Evolutionary conservation across 2,888 invertebrate genomes (phyloP), one percentile per base, ranked within the genome.

Genomic region (Meteorus cinctellus): DNA sequence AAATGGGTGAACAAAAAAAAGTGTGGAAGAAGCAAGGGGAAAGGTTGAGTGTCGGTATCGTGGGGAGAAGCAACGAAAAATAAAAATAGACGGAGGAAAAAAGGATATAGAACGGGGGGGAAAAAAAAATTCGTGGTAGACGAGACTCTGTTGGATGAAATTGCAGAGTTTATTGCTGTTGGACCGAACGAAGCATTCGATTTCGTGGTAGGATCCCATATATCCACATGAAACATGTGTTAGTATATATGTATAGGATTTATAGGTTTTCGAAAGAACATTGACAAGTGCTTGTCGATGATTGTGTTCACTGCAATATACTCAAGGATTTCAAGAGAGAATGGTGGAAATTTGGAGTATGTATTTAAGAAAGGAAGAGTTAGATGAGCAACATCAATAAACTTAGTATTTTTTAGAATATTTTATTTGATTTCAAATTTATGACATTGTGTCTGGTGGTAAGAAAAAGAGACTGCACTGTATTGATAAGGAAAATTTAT

Each of bases 141-240:
- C 68, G 70, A 60, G 63, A 48, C 63, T 62, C 72, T 69, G 55
- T 19, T 55, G 63, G 48, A 72, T 72, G 72, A 72, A 72, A 72
- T 72, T 72, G 72, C 72, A 27, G 62, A 72, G 62, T 72, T 72
- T 72, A 72, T 72, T 62, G 62, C 48, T 34, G 24, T 19, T 41
- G 36, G 72, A 62, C 63, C 62, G n/a, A 63, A 29, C 19, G 59
- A 60, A 45, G 55, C 36, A 41, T 72, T 63, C 63, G 72, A 29
- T 72, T 72, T 72, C 27, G 45, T 36, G 63, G 36, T 72, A 24
- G 63, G 3, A 48, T 62, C 24, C 10, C 27, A 34, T 19, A 24
- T 29, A 27, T 27, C 27, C 12, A 48, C 19, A 55, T 8, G n/a
- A 55, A 19, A 55, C n/a, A 55, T 55, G 19, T 55, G n/a, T 55